A percentile compares a stretch with the other conserved stretches of the same genome.
Conservation (phyloP, 2,888 invertebrate genomes). For the Pollenia angustigena region DNA sequence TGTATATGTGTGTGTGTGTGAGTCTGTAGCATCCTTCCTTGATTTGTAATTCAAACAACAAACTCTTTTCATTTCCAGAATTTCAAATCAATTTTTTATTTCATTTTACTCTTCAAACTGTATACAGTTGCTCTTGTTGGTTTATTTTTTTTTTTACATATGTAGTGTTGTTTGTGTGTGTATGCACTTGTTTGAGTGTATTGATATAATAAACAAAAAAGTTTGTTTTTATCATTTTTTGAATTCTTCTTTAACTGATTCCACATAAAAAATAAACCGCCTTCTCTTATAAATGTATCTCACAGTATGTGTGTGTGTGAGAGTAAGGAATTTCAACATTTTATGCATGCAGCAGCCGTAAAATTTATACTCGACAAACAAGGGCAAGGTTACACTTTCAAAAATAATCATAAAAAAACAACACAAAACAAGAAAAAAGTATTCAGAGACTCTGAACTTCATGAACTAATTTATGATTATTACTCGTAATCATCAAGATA, state of each 20-base stretch:
- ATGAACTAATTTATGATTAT: conserved; percentile 83
- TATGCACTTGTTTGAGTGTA: conserved; percentile 67
- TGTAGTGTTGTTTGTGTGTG: conserved; percentile 18
- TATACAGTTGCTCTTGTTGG: conserved; percentile 14
- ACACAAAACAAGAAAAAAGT: conserved; percentile 33
- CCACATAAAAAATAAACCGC: conserved; percentile 57
- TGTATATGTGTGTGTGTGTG: conserved; percentile 21
- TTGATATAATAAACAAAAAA: conserved; percentile 67
- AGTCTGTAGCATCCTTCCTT: conserved; percentile 60
- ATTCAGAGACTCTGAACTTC: conserved; percentile 74
- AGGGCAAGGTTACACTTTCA: conserved; percentile 81
- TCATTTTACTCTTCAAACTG: conserved; percentile 9
- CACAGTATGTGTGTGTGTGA: background rate
- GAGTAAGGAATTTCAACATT: conserved; percentile 69
- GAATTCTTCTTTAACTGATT: conserved; percentile 44
- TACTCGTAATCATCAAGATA: conserved; percentile 75
- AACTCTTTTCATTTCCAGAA: conserved; percentile 72
- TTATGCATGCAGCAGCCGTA: conserved; percentile 81
- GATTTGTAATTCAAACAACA: conserved; percentile 73
- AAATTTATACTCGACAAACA: conserved; percentile 77
- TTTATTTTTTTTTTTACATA: background rate
- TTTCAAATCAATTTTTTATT: conserved; percentile 70
- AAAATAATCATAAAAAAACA: conserved; percentile 67
- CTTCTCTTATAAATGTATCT: conserved; percentile 45
- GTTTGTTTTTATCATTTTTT: conserved; percentile 54